Percentiles rank a stretch among this genome's conserved stretches.
Evolutionary conservation across 1,140 invertebrate species (phyloP).

Genomic region (Papilio dardanus): DNA sequence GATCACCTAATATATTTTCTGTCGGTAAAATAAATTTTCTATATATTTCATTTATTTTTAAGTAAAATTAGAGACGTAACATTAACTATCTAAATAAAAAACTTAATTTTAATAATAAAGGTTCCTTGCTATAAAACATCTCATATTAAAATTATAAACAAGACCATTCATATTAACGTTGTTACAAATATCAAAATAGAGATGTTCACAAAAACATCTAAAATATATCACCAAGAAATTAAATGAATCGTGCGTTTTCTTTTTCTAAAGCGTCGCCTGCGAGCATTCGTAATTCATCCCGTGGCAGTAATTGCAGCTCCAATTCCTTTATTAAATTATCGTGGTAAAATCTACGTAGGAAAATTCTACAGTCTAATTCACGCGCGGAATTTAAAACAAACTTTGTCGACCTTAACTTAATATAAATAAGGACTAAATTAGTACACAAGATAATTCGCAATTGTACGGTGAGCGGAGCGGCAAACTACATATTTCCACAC

Average conservation of each 20-base stretch:
- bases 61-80: too few species aligned
- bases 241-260: constrained; percentile 2
- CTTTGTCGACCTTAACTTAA: neutral
- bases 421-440: constrained; percentile 20
- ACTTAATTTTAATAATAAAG: too few species aligned
- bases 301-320: constrained; percentile 31
- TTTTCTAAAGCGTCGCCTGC: neutral
- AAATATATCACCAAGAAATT: constrained; percentile 3
- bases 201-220: neutral
- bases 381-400: constrained; percentile 26
- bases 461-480: constrained; percentile 20
- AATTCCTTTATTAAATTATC: constrained; percentile 36
- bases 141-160: neutral
- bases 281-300: constrained; percentile 24
- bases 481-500: constrained; percentile 15
- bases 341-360: constrained; percentile 35
- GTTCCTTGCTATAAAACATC: neutral
- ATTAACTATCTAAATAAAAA: too few species aligned
- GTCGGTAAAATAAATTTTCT: too few species aligned
- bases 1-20: neutral
- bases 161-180: neutral
- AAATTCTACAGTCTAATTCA: constrained; percentile 32
- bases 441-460: neutral
- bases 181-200: neutral
- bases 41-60: too few species aligned